Conservation (phyloP, 2,797 vertebrate species). For the Sparus aurata region DNA sequence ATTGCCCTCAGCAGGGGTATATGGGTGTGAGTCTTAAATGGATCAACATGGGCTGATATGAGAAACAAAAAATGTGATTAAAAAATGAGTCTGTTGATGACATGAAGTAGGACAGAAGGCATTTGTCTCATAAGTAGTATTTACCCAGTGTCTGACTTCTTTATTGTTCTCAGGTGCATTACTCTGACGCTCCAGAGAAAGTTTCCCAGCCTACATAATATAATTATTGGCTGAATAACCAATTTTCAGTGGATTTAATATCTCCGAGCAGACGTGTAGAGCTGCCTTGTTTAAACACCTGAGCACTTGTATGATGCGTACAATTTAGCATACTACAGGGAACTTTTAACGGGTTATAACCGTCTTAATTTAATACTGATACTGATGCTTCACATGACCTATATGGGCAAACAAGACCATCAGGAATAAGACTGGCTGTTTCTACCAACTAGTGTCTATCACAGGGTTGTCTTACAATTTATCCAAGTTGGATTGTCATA, state of each 20-base stretch:
- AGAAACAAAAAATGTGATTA: slow-evolving; percentile 17
- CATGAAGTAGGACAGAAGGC: neutral
- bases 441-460: no score
- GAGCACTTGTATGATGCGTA: no score
- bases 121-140: neutral
- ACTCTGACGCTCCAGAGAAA: slow-evolving; percentile 5
- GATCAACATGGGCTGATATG: slow-evolving; percentile 29
- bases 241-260: slow-evolving; percentile 8
- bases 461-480: no score
- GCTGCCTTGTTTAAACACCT: no score
- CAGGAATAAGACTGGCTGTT: no score
- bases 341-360: no score
- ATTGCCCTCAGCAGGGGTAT: slow-evolving; percentile 15
- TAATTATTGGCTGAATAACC: neutral
- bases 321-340: no score
- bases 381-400: no score
- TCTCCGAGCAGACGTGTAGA: neutral
- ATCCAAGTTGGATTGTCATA: no score
- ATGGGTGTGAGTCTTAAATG: slow-evolving; percentile 41
- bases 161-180: neutral
- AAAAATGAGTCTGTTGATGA: slow-evolving; percentile 14
- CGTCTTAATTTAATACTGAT: no score
- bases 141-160: neutral
- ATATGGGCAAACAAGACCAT: no score
- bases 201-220: neutral